Evolutionary conservation across 2,797 vertebrate genomes (phyloP), one percentile per base, ranked within the genome.

Genomic region (Chelmon rostratus): DNA sequence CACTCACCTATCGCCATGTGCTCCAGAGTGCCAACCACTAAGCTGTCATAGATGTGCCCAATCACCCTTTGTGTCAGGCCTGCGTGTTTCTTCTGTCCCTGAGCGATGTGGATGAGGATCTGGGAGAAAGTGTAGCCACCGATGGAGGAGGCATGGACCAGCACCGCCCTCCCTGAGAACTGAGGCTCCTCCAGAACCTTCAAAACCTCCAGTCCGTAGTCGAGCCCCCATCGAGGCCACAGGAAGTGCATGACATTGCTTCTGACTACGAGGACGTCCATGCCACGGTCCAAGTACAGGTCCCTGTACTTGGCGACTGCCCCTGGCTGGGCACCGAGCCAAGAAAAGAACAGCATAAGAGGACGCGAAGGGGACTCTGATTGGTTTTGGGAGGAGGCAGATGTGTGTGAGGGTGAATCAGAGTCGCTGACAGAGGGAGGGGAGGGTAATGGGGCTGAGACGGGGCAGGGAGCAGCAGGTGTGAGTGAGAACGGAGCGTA

Each of bases 81-180:
- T 0, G 40, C 69, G 8, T 94, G 79, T 25, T 77, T 75, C 15
- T 78, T 64, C 1, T 42, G 44, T 16, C 92, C 81, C 8, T 31
- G 70, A 46, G 69, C 63, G 0, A 89, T 33, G 62, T 94, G 93
- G 52, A 83, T 63, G n/a, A 95, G 92, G 16, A 93, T 66, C 81
- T 95, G 95, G 31, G 79, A 81, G 57, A 96, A 96, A 1, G 92
- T 96, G 83, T 92, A 97, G 68, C 93, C 94, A 0, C 95, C 94
- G 1, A 95, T 94, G 18, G 96, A 96, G 57, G 93, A 84, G 47
- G 92, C 87, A 0, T 96, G 95, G 31, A 96, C 90, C 80, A 96
- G 63, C 49, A 96, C 52, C 0, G 85, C 76, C 54, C 90, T 82
- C 28, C 47, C 19, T 2, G 86, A 86, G 46, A 95, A 96, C 38